Evolutionary conservation across 2,113 vertebrate species (phyloP).

Genomic region (Paedocypris sp.): DNA sequence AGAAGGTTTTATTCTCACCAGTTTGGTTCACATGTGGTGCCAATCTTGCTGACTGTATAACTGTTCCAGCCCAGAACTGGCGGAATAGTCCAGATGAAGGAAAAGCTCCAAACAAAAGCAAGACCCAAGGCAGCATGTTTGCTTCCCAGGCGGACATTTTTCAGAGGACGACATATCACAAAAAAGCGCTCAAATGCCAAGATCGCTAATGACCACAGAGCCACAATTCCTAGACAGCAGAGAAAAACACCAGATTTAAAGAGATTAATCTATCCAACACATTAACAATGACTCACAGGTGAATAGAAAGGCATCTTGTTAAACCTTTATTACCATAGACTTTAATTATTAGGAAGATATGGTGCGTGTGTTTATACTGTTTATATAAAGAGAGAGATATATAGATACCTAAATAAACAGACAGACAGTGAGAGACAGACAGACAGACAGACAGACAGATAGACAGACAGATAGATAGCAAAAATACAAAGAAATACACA

Average conservation of each 20-base stretch:
- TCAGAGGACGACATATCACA: slow-evolving; percentile 70
- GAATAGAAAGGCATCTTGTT: too few species aligned
- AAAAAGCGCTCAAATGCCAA: slow-evolving; percentile 76
- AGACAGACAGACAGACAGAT: too few species aligned
- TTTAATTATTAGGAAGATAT: too few species aligned
- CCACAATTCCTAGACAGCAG: slow-evolving; percentile 67
- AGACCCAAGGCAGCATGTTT: slow-evolving; percentile 70
- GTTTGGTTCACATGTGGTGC: slow-evolving; percentile 85
- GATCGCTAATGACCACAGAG: slow-evolving; percentile 78
- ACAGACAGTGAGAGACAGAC: too few species aligned
- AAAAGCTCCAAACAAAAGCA: slow-evolving; percentile 76
- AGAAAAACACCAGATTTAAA: slow-evolving; percentile 19
- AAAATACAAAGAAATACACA: too few species aligned
- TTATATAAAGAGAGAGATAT: too few species aligned
- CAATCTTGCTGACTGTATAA: slow-evolving; percentile 81
- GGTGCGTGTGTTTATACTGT: too few species aligned
- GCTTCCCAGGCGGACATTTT: slow-evolving; percentile 54
- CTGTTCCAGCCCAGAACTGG: slow-evolving; percentile 81
- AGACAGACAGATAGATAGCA: too few species aligned
- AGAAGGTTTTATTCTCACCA: slow-evolving; percentile 62
- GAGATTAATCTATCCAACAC: too few species aligned
- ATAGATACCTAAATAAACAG: too few species aligned
- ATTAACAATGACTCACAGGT: too few species aligned
- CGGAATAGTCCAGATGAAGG: slow-evolving; percentile 80
- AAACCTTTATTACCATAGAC: too few species aligned